Conservation (phyloP, 2,797 vertebrate genomes). For the Brachyalestes nurse region DNA sequence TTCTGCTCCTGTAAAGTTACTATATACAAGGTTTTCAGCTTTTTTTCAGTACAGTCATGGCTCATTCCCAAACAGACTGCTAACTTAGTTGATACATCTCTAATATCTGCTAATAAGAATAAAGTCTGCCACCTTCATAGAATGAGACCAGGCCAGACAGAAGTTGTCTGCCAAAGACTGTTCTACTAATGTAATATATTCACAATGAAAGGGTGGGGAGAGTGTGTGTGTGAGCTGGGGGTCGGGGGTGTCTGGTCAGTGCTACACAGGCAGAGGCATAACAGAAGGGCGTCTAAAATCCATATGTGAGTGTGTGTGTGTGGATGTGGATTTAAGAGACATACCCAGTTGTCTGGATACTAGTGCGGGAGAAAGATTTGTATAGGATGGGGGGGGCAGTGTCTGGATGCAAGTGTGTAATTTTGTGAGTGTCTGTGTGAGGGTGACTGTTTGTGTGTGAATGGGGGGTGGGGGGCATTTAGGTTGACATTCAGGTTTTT, state of each 20-base stretch:
- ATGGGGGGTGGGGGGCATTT: not conserved
- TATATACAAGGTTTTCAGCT: too few relatives aligned
- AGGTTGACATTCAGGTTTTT: not conserved
- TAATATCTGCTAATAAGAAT: not conserved
- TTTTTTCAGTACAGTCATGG: not conserved
- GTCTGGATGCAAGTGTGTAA: conserved; percentile 36
- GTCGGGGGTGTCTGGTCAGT: conserved; percentile 21
- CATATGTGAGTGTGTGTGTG: not conserved
- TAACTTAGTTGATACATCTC: not conserved
- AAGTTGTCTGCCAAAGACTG: conserved; percentile 1
- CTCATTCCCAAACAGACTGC: not conserved
- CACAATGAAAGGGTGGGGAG: conserved; percentile 12
- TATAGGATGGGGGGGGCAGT: conserved; percentile 7
- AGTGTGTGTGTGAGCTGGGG: conserved; percentile 1
- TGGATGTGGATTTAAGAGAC: conserved; percentile 19
- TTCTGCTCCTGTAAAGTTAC: too few relatives aligned
- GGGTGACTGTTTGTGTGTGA: not conserved
- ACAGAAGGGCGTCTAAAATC: not conserved
- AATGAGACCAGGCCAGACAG: conserved; percentile 11
- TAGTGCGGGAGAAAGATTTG: conserved; percentile 27
- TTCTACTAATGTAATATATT: conserved; percentile 28
- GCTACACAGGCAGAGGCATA: conserved; percentile 5
- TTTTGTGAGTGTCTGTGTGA: conserved; percentile 12
- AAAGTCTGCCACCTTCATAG: not conserved
- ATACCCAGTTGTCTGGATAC: conserved; percentile 27